Evolutionary conservation across 2,113 vertebrate species (phyloP), one percentile per base, ranked within the genome.

Genomic region (Scartelaos histophorus): DNA sequence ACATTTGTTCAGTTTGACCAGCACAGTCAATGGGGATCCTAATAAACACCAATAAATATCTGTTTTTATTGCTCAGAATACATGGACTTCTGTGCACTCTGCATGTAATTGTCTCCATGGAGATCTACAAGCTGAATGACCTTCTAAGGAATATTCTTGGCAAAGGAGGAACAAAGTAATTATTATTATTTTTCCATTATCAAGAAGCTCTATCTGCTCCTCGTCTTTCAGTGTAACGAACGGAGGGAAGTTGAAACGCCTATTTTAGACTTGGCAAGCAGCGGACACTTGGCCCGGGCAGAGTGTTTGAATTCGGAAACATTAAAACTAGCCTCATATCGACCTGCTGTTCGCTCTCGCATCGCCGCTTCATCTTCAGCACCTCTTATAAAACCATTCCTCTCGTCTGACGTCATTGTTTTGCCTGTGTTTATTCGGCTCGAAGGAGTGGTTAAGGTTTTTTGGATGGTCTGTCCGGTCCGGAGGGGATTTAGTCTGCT

Each of bases 231-330:
- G 76, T 81, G 79, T 82, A 83, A 82, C 81, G 66, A 83, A 82
- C 81, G 66, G 82, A 86, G 83, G 90, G 85, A 85, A 87, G 87
- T 87, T 76, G 81, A 90, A 90, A 90, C 82, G 68, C 82, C 81
- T 79, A 83, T 79, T 88, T 89, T 84, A 81, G 75, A 85, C 73
- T 88, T 87, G 88, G 87, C 88, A 88, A 87, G 79, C 81, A 84
- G 66, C 79, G 75, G 66, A 85, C 71, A 67, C 79, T 90, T 88
- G 89, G 87, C 83, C 58, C 0, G 38, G 60, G 76, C 60, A 75
- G 49, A 80, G 74, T 15, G 24, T 58, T 58, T 58, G 56, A 76
- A 81, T 85, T 79, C 84, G 82, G 84, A 90, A 85, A 86, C 84
- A 79, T 83, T 66, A 83, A 78, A 67, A 45, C 71, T 77, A 82